Conservation (phyloP, 2,113 vertebrate genomes). For the Mirounga angustirostris region DNA sequence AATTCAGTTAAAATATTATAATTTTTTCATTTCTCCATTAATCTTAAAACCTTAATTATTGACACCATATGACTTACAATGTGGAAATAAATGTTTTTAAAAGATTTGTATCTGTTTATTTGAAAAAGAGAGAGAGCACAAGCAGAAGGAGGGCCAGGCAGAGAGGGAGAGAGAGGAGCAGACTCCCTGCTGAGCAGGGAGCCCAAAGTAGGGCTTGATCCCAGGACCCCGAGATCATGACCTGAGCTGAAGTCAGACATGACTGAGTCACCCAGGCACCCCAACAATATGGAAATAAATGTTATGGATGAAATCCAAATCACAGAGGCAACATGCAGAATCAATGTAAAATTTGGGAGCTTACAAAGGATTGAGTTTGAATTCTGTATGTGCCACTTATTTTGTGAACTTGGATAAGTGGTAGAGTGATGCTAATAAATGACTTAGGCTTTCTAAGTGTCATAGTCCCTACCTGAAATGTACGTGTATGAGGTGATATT, state of each 20-base stretch:
- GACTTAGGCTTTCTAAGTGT: not conserved
- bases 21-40: not conserved
- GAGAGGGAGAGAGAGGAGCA: not conserved
- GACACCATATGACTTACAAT: not conserved
- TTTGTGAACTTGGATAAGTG: not conserved
- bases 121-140: not conserved
- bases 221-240: not conserved
- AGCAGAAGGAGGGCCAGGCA: not conserved
- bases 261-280: not conserved
- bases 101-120: not conserved
- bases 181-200: not conserved
- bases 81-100: not conserved
- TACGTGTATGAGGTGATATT: not conserved
- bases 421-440: not conserved
- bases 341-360: not conserved
- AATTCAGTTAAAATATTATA: conserved; percentile 48
- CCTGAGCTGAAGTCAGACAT: not conserved
- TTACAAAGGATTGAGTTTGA: not conserved
- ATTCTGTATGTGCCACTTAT: not conserved
- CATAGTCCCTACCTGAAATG: not conserved
- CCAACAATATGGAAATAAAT: not conserved
- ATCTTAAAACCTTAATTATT: conserved; percentile 12
- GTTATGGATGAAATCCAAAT: not conserved
- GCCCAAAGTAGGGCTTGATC: not conserved
- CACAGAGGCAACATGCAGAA: not conserved